phyloP scores from a whole-genome alignment of 1,140 invertebrate species.

The Monochamus saltuarius region DNA sequence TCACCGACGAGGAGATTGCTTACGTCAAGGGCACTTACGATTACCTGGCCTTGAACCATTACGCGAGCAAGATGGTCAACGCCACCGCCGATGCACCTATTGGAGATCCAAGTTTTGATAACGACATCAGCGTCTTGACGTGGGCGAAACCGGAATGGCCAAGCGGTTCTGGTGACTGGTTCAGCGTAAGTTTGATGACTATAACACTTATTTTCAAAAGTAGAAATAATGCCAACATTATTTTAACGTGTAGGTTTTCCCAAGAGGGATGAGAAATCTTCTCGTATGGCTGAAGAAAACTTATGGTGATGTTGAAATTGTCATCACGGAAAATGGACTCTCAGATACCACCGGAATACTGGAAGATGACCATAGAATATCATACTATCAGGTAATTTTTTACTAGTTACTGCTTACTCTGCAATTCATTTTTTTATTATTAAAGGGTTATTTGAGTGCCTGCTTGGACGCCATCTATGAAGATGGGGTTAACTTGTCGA shows the following conservation, averaged over 20 bases:
- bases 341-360: constrained; percentile 34
- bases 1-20: constrained; percentile 52
- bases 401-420: background rate
- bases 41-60: constrained; percentile 32
- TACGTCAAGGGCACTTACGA: constrained; percentile 42
- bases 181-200: too few species aligned
- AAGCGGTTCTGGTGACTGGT: too few species aligned
- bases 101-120: background rate
- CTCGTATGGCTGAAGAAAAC: constrained; percentile 32
- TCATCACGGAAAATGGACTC: constrained; percentile 30
- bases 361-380: constrained; percentile 58
- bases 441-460: constrained; percentile 51
- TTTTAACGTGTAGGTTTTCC: constrained; percentile 15
- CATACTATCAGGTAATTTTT: constrained; percentile 46
- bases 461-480: constrained; percentile 49
- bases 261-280: constrained; percentile 36
- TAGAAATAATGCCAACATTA: too few species aligned
- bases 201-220: too few species aligned
- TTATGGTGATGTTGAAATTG: constrained; percentile 23
- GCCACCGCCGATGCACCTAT: background rate
- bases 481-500: constrained; percentile 49
- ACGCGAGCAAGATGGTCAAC: too few species aligned
- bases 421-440: too few species aligned
- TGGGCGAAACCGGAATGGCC: too few species aligned
- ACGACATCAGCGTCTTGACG: too few species aligned